Evolutionary conservation across 2,113 vertebrate species (phyloP), one percentile per base, ranked within the genome.

Genomic region (Ibidorhyncha struthersii): DNA sequence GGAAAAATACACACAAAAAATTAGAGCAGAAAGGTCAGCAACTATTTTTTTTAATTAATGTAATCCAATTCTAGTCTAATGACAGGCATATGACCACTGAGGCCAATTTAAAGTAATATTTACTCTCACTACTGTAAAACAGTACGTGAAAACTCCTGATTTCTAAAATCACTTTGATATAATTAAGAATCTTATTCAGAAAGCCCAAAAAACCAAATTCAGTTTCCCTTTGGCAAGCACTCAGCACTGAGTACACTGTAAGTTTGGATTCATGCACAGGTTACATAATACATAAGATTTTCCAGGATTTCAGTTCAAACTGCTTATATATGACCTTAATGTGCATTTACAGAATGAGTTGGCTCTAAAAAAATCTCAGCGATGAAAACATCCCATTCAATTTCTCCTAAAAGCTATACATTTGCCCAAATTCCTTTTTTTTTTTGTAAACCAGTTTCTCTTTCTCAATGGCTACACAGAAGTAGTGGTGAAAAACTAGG

Each of bases 41-140:
- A 97, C 96, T 95, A 90, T 93, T 96, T 96, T 97, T 97, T 97
- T 97, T 97, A 97, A 98, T 97, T 98, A 98, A 98, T 98, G 91
- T 95, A 96, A 97, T 96, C 95, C 95, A 98, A 98, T 96, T 97
- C 97, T 96, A 88, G 76, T 84, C 90, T 97, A 98, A 98, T 96
- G 96, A 97, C 93, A 98, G 95, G 88, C 97, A 92, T 79, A 78
- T 96, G 95, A 96, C 96, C 94, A 93, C 62, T 0, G 91, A 98
- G 97, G 90, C 94, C 87, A 95, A 97, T 96, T 97, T 95, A 90
- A 95, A 96, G 93, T 74, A 97, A 86, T 96, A 95, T 97, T 98
- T 97, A 97, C 92, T 96, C 96, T 96, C 93, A 88, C 95, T 97
- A 92, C 93, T 95, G 91, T 96, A 95, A 96, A 96, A 88, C 85